Base-by-base conservation (phyloP, 2,797 vertebrate genomes). In the Carduelis carduelis region DNA sequence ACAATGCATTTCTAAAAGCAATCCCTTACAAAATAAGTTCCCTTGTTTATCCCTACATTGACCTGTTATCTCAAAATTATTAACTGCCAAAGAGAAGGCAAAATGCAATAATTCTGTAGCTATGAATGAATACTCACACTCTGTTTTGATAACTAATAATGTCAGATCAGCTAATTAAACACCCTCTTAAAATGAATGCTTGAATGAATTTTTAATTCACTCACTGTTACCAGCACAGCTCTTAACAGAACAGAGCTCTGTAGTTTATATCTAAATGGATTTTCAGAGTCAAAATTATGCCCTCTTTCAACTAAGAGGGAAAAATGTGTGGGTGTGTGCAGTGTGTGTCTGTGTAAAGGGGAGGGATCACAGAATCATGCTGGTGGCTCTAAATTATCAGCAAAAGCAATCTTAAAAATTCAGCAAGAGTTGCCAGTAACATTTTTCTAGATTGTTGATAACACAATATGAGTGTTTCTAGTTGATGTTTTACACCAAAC, bases 131-230 rank as follows among this genome's bases (percentile, higher is more conserved):
- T 37, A 35, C n/a, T 83, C 24, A 24, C 63, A 35, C 5, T 63
- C 56, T 89, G 30, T 72, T 83, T 86, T 46, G 37, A 61, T 65
- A 77, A 49, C 37, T 70, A 71, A 71, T 49, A 65, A 74, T 5
- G 6, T 56, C 81, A 87, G 41, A 83, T 59, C 32, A 55, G 28
- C 19, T 91, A 82, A 89, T 72, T 81, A 94, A 88, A 83, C 24
- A 63, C 3, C 5, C 53, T 77, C 60, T 65, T 77, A n/a, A 89
- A 93, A 68, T n/a, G 53, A 93, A 66, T 12, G 37, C 68, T 76
- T 81, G 32, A 43, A 84, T 41, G 20, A 63, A 28, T 71, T 89
- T 91, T 93, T 81, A 72, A 72, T 90, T 89, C 32, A 19, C 27
- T 61, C 37, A 11, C 23, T 50, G 14, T 71, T 78, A 49, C 15